phyloP scores from a whole-genome alignment of 2,113 vertebrate species.

The Cinclus cinclus region DNA sequence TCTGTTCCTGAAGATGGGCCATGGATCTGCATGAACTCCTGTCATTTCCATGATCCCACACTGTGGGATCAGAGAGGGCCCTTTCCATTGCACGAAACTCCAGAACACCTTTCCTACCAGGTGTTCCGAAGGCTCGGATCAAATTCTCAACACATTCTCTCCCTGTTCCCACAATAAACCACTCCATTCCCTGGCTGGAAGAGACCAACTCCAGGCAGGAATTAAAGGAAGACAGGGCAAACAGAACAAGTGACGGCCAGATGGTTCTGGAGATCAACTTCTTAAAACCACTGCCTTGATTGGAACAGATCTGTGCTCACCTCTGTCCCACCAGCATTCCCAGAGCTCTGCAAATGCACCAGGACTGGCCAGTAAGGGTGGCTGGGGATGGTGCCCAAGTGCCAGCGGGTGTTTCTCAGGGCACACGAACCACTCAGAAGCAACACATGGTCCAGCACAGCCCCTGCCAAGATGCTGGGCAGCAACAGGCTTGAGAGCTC shows the following conservation, averaged over 20 bases:
- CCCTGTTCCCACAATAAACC: background rate
- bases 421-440: background rate
- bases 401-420: background rate
- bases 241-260: background rate
- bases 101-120: background rate
- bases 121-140: background rate
- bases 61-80: background rate
- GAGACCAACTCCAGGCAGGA: background rate
- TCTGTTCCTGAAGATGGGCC: background rate
- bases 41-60: background rate
- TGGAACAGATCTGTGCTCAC: accelerated
- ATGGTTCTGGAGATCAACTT: background rate
- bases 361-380: background rate
- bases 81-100: background rate
- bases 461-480: background rate
- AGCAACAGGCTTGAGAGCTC: background rate
- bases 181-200: background rate
- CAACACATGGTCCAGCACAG: background rate
- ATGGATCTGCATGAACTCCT: accelerated
- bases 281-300: background rate
- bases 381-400: background rate
- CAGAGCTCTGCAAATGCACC: background rate
- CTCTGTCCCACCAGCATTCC: background rate
- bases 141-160: background rate
- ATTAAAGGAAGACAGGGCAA: background rate